These are phyloP conservation scores for Drosophila orena DNA, from an alignment of 1,140 invertebrate genomes.

Conservation along the genomic window DNA sequence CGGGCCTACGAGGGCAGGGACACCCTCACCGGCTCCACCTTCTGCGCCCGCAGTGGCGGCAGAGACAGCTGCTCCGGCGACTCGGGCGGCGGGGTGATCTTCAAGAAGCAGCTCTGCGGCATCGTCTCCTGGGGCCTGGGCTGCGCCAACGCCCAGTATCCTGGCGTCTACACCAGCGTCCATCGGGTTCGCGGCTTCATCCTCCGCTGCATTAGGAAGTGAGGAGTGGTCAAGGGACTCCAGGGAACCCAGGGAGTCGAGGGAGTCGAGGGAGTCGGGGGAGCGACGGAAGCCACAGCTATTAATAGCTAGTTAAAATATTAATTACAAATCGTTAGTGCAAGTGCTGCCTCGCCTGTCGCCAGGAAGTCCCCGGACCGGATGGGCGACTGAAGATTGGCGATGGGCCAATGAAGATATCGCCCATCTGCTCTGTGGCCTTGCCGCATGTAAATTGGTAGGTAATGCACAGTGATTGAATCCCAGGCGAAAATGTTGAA, in stretches of 20 bases:
- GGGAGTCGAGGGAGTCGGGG: neutral
- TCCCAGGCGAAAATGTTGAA: too few species aligned
- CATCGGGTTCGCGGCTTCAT: slow-evolving; percentile 49
- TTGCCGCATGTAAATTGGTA: slow-evolving; percentile 28
- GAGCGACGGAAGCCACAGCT: slow-evolving; percentile 44
- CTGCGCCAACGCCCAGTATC: slow-evolving; percentile 37
- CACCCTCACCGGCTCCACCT: slow-evolving; percentile 19
- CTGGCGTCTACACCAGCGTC: slow-evolving; percentile 58
- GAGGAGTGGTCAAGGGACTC: slow-evolving; percentile 7
- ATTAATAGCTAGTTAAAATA: slow-evolving; percentile 60
- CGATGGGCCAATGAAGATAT: slow-evolving; percentile 54
- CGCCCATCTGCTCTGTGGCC: slow-evolving; percentile 26
- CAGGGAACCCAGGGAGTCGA: neutral
- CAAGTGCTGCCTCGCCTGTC: slow-evolving; percentile 13
- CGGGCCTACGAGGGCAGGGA: slow-evolving; percentile 15
- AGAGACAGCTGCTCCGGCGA: slow-evolving; percentile 50
- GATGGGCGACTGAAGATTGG: slow-evolving; percentile 41
- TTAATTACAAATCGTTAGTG: slow-evolving; percentile 56
- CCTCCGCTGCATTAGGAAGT: slow-evolving; percentile 29
- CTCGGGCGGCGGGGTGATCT: slow-evolving; percentile 53
- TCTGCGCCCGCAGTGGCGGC: slow-evolving; percentile 34
- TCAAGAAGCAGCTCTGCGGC: slow-evolving; percentile 45
- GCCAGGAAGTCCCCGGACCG: slow-evolving; percentile 63
- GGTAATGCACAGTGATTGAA: slow-evolving; percentile 18
- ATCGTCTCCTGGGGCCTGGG: slow-evolving; percentile 46